Conservation (phyloP, 2,113 vertebrate species). For the Taxidea taxus region DNA sequence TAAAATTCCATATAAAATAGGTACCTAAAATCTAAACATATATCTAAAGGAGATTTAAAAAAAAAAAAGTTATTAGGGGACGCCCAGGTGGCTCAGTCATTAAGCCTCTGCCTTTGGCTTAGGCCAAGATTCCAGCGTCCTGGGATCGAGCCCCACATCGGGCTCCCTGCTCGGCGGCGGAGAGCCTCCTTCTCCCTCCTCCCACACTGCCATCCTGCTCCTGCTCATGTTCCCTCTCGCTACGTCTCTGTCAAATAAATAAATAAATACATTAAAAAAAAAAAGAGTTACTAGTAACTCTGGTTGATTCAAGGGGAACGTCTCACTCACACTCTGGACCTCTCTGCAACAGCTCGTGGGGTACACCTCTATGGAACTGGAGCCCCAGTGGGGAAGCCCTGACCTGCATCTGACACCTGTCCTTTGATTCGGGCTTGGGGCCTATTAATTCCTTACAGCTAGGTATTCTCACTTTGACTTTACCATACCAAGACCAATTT, state of each 20-base stretch:
- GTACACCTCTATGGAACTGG: background rate
- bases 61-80: too few species aligned
- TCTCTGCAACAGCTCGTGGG: background rate
- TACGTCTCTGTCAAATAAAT: too few species aligned
- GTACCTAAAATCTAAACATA: background rate
- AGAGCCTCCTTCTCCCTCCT: too few species aligned
- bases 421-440: background rate
- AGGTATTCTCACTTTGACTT: background rate
- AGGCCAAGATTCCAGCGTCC: too few species aligned
- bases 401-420: background rate
- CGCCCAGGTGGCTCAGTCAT: too few species aligned
- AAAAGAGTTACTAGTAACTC: background rate
- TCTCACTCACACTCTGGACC: background rate
- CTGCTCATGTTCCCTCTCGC: too few species aligned
- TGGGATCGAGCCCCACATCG: too few species aligned
- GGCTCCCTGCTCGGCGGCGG: too few species aligned
- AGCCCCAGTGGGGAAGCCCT: background rate
- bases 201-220: too few species aligned
- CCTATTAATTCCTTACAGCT: background rate
- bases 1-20: background rate
- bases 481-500: background rate
- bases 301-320: background rate
- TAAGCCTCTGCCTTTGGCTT: too few species aligned
- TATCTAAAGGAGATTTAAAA: background rate
- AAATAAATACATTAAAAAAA: too few species aligned